A percentile compares a stretch with the other conserved stretches of the same genome.
phyloP scores from a whole-genome alignment of 2,113 vertebrate genomes.

The Dinomys branickii region DNA sequence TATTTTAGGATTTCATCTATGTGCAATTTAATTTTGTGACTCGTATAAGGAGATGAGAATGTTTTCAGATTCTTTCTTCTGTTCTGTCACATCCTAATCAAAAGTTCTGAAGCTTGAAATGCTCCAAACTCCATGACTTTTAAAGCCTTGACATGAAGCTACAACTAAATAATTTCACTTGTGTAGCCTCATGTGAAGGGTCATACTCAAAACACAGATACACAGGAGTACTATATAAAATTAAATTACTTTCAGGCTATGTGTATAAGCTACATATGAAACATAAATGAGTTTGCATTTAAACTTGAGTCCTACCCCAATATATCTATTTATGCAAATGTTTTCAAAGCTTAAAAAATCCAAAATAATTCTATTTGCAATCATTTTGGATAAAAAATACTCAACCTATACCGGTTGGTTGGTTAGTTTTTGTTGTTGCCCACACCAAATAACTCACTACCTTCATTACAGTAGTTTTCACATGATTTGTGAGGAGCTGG shows the following conservation, averaged over 20 bases:
- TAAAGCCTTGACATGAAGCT: background rate
- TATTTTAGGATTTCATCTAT: background rate
- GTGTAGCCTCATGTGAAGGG: background rate
- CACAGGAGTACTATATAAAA: background rate
- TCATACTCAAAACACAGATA: background rate
- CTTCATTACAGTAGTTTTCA: background rate
- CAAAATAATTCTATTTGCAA: background rate
- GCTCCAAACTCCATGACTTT: background rate
- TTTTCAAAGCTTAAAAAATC: background rate
- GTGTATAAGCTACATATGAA: background rate
- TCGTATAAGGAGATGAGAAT: background rate
- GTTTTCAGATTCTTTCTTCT: background rate
- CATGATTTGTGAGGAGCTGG: background rate
- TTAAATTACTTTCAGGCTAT: background rate
- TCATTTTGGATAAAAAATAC: background rate
- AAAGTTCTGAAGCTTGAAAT: background rate
- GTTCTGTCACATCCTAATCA: background rate
- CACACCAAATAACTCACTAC: background rate
- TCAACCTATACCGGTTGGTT: background rate
- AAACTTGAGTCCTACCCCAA: background rate
- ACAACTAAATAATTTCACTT: background rate
- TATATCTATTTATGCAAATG: background rate
- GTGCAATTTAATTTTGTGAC: background rate
- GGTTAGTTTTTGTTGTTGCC: background rate
- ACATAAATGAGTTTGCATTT: background rate